Conservation (phyloP, 2,797 vertebrate genomes). For the Varecia variegata region DNA sequence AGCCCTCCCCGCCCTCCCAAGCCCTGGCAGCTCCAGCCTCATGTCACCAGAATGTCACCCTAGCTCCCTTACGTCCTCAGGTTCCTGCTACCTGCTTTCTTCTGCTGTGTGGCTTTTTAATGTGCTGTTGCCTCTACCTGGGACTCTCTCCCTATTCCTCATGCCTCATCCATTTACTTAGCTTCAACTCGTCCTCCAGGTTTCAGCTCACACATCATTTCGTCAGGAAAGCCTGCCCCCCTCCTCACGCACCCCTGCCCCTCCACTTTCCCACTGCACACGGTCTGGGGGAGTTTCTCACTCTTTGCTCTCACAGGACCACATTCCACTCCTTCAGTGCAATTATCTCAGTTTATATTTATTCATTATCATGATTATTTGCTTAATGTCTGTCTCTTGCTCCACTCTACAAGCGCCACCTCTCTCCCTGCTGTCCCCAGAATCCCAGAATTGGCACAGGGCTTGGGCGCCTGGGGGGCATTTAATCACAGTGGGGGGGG, state of each 20-base stretch:
- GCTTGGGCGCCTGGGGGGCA: rapidly evolving
- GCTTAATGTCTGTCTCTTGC: neutral
- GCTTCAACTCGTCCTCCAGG: neutral
- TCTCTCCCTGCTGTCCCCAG: neutral
- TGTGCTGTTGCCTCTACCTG: rapidly evolving
- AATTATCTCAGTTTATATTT: neutral
- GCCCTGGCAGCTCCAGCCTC: no score
- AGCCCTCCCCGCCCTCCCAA: neutral
- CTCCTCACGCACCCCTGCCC: neutral
- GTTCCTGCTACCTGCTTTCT: neutral
- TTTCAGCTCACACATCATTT: neutral
- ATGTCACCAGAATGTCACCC: rapidly evolving
- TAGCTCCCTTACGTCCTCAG: neutral
- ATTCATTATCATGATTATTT: neutral
- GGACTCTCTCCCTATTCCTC: neutral
- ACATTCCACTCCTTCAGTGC: neutral
- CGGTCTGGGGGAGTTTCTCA: neutral
- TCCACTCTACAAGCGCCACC: neutral
- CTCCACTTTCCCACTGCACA: no score
- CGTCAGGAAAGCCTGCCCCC: neutral
- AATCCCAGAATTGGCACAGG: neutral
- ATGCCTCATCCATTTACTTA: neutral
- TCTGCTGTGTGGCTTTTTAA: neutral
- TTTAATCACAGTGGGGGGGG: neutral
- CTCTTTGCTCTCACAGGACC: neutral